Base-by-base conservation (phyloP, 1,140 invertebrate genomes). In the Lepidurus apus region DNA sequence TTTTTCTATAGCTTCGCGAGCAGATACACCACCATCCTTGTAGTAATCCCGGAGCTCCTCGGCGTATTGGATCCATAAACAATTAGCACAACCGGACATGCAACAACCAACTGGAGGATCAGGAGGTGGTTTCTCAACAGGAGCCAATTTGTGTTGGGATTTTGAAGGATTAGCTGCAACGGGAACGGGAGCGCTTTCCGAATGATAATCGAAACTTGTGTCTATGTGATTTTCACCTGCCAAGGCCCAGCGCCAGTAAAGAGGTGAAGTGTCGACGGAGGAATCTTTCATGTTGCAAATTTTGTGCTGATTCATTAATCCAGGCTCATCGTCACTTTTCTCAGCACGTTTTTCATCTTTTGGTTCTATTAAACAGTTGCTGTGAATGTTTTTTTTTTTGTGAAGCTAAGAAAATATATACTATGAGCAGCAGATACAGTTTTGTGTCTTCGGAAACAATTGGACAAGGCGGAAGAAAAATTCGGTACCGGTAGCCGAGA, bases 1-100 rank as follows among this genome's bases (percentile, higher is more conserved):
- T 42, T 91, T 89, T 78, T 95, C 86, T 7, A 98, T 91, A 74
- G 91, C 89, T 82, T 92, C 87, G 53, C 89, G 86, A 13, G 93
- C 89, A 80, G 89, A 88, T 75, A 90, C 88, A 7, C 89, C 89
- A 21, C 90, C 91, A 78, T 84, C 82, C 77, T 89, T 85, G 81
- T 93, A 91, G 75, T 91, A 87, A 74, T 90, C 86, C 17, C 88
- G 88, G 21, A 98, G 81, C 79, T 93, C 89, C 82, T 96, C 91
- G 0, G 95, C 95, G 87, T 97, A 98, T 44, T 93, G 88, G 73
- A 98, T 91, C 92, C 95, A 98, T 17, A 98, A 96, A 85, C 96
- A 98, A 84, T 98, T 97, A 1, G 91, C 87, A 87, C 96, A 98
- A 1, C 95, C 96, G 5, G 93, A 95, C 90, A 93, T 93, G 81